Percentiles rank a stretch among this genome's conserved stretches.
phyloP scores from a whole-genome alignment of 1,140 invertebrate species.

The Pectinophora gossypiella region DNA sequence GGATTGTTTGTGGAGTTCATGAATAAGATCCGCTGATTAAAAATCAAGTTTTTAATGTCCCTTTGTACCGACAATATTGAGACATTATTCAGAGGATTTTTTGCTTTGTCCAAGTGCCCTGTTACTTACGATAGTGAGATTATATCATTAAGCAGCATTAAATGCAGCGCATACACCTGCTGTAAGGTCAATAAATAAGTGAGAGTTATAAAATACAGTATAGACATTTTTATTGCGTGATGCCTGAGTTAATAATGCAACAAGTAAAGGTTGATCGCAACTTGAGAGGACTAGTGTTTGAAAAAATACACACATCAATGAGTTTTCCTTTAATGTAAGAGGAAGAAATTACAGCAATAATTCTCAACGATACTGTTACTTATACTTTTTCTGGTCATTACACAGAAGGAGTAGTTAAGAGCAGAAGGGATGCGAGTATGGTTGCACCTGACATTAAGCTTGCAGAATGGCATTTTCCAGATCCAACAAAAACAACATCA shows the following conservation, averaged over 20 bases:
- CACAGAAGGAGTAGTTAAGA: too few relatives aligned
- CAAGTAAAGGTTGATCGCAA: too few relatives aligned
- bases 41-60: slow-evolving; percentile 2
- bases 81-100: background rate
- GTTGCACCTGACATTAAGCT: slow-evolving; percentile 32
- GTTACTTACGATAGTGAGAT: slow-evolving; percentile 11
- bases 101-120: background rate
- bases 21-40: too few relatives aligned
- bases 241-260: background rate
- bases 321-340: too few relatives aligned
- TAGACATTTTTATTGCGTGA: too few relatives aligned
- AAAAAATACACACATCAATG: too few relatives aligned
- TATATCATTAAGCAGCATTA: slow-evolving; percentile 6
- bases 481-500: slow-evolving; percentile 36
- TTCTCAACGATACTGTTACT: background rate
- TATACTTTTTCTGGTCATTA: too few relatives aligned
- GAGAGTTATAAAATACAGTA: too few relatives aligned
- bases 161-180: slow-evolving; percentile 3
- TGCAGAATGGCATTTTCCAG: slow-evolving; percentile 36
- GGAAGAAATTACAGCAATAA: too few relatives aligned
- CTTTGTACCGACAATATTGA: slow-evolving; percentile 1
- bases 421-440: background rate
- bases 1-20: too few relatives aligned
- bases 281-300: too few relatives aligned
- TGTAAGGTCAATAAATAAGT: too few relatives aligned